Evolutionary conservation across 92 coral and sea anemone species (phyloP).

Genomic region (Bergia puertoricense): DNA sequence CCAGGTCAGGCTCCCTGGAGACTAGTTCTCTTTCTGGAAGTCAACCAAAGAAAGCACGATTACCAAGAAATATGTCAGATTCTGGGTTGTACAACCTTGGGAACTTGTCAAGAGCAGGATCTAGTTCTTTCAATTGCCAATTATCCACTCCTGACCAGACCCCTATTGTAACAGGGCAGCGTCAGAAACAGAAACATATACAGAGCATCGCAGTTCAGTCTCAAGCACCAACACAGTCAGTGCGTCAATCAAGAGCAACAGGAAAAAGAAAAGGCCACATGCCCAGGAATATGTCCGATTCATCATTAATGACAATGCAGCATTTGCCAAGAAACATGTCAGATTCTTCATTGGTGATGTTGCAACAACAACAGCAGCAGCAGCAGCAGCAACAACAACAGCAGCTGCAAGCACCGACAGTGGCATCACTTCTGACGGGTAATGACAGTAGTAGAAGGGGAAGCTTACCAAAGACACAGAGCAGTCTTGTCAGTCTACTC

Average conservation of each 20-base stretch:
- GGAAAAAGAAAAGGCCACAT: constrained; percentile 69
- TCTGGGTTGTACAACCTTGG: constrained; percentile 75
- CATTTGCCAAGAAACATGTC: constrained; percentile 69
- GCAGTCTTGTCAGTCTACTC: constrained; percentile 1
- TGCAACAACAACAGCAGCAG: constrained; percentile 36
- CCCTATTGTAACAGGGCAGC: background rate
- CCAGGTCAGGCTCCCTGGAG: constrained; percentile 62
- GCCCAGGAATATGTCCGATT: constrained; percentile 94
- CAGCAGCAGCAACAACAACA: constrained; percentile 41
- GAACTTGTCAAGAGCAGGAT: constrained; percentile 48
- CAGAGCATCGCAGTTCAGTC: constrained; percentile 46
- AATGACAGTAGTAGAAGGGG: constrained; percentile 24
- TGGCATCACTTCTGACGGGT: constrained; percentile 50
- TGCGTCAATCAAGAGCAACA: constrained; percentile 36
- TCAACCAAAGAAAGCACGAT: constrained; percentile 82
- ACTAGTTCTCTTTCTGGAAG: constrained; percentile 51
- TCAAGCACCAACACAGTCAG: constrained; percentile 48
- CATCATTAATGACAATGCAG: constrained; percentile 78
- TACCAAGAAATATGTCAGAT: constrained; percentile 97
- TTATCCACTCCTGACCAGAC: constrained; percentile 11
- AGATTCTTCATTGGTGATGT: constrained; percentile 45
- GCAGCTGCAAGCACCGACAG: constrained; percentile 44
- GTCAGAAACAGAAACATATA: constrained; percentile 33
- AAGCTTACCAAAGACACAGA: constrained; percentile 10
- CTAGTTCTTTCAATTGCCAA: constrained; percentile 25